A percentile compares a stretch with the other conserved stretches of the same genome.
phyloP scores from a whole-genome alignment of 2,113 vertebrate species.

The Alectura lathami region DNA sequence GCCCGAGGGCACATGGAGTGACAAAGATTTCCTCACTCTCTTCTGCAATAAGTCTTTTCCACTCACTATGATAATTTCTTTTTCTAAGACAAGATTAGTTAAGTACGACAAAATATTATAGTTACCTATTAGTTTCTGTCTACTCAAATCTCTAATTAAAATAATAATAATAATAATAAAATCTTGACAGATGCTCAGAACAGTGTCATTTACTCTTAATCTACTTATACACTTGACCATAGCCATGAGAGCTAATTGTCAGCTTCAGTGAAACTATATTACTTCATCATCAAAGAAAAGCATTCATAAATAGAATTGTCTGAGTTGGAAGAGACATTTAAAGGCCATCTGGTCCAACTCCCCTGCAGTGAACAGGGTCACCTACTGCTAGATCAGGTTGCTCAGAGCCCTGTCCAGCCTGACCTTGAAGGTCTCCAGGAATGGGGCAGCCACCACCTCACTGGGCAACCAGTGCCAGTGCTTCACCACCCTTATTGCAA shows the following conservation, averaged over 20 bases:
- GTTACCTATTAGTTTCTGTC: neutral
- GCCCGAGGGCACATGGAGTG: neutral
- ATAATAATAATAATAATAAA: too few species aligned
- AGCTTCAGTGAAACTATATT: neutral
- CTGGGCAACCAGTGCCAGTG: too few species aligned
- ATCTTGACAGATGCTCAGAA: neutral
- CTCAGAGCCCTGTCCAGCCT: too few species aligned
- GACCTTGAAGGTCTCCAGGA: too few species aligned
- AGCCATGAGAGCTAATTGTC: neutral
- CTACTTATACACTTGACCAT: neutral
- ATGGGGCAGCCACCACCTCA: too few species aligned
- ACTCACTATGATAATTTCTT: neutral
- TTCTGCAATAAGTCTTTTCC: neutral
- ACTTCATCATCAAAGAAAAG: neutral
- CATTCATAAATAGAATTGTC: too few species aligned
- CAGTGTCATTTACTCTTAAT: neutral
- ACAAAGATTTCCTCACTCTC: neutral
- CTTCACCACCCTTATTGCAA: too few species aligned
- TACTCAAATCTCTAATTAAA: fast-evolving
- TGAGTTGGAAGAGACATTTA: too few species aligned
- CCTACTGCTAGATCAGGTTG: too few species aligned
- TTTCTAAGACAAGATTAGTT: neutral
- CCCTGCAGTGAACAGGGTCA: too few species aligned
- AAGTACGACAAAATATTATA: neutral
- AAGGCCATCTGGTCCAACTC: too few species aligned